Evolutionary conservation across 2,888 invertebrate species (phyloP).

Genomic region (Agriopis marginaria): DNA sequence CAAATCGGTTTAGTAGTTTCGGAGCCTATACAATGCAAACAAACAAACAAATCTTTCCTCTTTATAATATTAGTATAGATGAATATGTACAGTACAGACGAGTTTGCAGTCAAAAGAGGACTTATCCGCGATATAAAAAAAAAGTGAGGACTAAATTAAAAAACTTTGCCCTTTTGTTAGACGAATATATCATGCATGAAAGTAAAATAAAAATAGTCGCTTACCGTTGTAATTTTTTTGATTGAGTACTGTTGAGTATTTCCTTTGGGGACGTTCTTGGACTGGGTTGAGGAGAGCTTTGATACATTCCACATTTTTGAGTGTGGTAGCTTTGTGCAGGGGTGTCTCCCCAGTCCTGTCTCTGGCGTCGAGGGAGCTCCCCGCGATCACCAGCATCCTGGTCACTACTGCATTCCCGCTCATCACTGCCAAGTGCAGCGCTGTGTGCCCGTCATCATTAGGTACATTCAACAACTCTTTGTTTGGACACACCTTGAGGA

Average conservation of each 20-base stretch:
- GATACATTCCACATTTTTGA: constrained; percentile 90
- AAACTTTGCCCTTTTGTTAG: too few relatives aligned
- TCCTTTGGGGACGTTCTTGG: constrained; percentile 66
- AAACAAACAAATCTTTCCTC: too few relatives aligned
- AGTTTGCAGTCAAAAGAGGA: too few relatives aligned
- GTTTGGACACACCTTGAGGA: constrained; percentile 92
- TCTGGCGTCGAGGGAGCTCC: constrained; percentile 89
- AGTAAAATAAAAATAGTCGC: constrained; percentile 55
- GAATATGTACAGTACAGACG: too few relatives aligned
- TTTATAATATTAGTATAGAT: too few relatives aligned
- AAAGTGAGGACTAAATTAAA: too few relatives aligned
- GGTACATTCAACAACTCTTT: constrained; percentile 91
- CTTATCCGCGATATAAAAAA: too few relatives aligned
- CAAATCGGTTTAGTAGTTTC: too few relatives aligned
- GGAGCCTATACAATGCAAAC: too few relatives aligned
- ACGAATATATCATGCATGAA: too few relatives aligned
- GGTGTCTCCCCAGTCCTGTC: constrained; percentile 94
- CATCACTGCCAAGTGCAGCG: constrained; percentile 95
- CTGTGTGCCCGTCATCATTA: constrained; percentile 93
- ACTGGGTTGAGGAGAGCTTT: constrained; percentile 91
- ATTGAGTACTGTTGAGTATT: constrained; percentile 88
- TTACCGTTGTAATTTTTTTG: constrained; percentile 95
- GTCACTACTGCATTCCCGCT: constrained; percentile 91
- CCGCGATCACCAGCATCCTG: constrained; percentile 92
- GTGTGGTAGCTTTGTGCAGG: constrained; percentile 92